These are phyloP conservation scores for Daptonema setosum DNA, from an alignment of 2,888 invertebrate genomes.

Conservation along the genomic window DNA sequence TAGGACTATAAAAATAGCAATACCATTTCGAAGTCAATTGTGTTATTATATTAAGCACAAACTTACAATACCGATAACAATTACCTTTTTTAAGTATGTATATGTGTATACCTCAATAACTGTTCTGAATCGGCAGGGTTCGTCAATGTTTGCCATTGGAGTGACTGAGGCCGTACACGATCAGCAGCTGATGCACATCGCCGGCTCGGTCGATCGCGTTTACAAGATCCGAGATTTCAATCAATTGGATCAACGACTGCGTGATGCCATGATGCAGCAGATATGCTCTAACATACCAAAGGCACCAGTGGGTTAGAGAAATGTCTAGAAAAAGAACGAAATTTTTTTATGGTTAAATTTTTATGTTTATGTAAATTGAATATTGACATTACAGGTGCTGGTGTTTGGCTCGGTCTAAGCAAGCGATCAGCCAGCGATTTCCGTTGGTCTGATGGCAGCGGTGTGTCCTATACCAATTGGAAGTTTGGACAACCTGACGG, in stretches of 20 bases:
- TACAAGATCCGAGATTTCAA: conserved; percentile 5
- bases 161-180: conserved; percentile 7
- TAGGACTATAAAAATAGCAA: too few relatives aligned
- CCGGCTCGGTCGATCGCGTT: conserved; percentile 4
- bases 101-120: too few relatives aligned
- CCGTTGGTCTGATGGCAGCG: neutral
- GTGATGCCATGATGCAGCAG: neutral
- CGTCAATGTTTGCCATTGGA: neutral
- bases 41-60: too few relatives aligned
- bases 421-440: neutral
- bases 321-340: neutral
- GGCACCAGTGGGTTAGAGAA: neutral
- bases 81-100: too few relatives aligned
- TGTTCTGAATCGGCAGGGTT: too few relatives aligned
- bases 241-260: neutral
- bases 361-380: neutral
- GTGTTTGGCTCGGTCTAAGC: neutral
- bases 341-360: neutral
- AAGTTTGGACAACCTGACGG: neutral
- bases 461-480: neutral
- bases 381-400: neutral
- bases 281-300: neutral
- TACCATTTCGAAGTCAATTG: too few relatives aligned
- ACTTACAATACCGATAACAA: too few relatives aligned
- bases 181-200: conserved; percentile 5